Evolutionary conservation across 2,888 invertebrate genomes (phyloP), one percentile per base, ranked within the genome.

Genomic region (Torymus texanus): DNA sequence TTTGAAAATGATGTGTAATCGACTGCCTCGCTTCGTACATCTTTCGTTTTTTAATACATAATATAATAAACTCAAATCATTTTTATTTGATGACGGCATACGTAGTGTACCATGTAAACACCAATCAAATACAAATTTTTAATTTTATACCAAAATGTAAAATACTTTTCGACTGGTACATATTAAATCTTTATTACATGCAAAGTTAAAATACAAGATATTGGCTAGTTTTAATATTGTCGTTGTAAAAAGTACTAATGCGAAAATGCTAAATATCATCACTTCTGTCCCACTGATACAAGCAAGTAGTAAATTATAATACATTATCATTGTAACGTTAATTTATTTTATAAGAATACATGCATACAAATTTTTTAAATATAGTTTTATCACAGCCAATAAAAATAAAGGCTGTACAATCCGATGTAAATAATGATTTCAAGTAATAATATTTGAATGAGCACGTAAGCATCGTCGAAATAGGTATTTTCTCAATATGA

Each of bases 371-470:
- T 58, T 77, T 77, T 59, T 51, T 21, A 61, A 76, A 76, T 2
- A 18, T 14, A 51, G 53, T 53, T 16, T 53, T 18, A 56, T 56
- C 21, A 16, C 68, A 70, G 50, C 56, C 21, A 3, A 50, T 13
- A 70, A 75, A 56, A 68, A 12, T 14, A 21, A 55, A 50, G 55
- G 67, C 24, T 75, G 66, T 58, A 18, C 41, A 61, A 11, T 67
- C 51, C 16, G 63, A 14, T 79, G 74, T 79, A 79, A 79, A 75
- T 78, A 73, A 62, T 78, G 70, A 67, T 73, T 74, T 74, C 2
- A 63, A 58, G 63, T 62, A 67, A 63, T 16, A 50, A 74, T 14
- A 21, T 78, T 51, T 61, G n/a, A 71, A 71, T 8, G 50, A 75
- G 51, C 59, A 75, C 29, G 5, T 63, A 63, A 56, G 51, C 65